A percentile compares a stretch with the other conserved stretches of the same genome.
These are phyloP conservation scores for Trachelus stipa DNA, from an alignment of 2,888 invertebrate genomes.

Conservation along the genomic window DNA sequence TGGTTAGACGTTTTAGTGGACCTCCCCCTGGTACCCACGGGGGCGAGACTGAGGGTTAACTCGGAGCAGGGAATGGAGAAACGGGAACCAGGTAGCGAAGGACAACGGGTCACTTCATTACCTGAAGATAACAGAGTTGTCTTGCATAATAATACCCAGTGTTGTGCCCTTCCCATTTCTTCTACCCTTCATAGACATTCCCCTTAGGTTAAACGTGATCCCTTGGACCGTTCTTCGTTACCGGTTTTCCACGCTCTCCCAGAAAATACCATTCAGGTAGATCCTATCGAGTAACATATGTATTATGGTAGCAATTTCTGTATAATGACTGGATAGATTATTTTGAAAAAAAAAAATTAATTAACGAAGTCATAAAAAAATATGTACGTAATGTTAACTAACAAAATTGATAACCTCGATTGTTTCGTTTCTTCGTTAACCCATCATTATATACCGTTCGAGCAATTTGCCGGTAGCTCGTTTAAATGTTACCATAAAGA, in stretches of 20 bases:
- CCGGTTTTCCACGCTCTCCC: not conserved
- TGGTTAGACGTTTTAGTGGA: constrained; percentile 37
- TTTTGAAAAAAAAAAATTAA: not conserved
- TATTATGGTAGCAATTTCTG: not conserved
- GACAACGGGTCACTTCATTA: constrained; percentile 57
- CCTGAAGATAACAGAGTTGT: constrained; percentile 55
- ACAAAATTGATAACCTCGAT: not conserved
- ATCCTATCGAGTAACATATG: not conserved
- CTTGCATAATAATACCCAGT: constrained; percentile 50
- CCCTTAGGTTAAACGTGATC: not conserved
- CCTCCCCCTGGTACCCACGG: constrained; percentile 38
- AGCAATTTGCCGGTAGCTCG: not conserved
- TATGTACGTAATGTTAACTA: not conserved
- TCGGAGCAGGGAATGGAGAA: constrained; percentile 24
- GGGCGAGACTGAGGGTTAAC: not conserved
- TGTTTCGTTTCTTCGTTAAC: not conserved
- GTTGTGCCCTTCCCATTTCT: constrained; percentile 6
- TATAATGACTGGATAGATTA: not conserved
- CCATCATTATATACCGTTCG: not conserved
- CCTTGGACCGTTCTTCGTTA: not conserved
- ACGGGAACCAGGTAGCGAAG: constrained; percentile 53
- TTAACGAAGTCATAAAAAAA: not conserved
- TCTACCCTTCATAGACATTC: constrained; percentile 3
- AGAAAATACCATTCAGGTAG: not conserved
- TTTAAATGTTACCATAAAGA: not conserved